Evolutionary conservation across 2,888 invertebrate genomes (phyloP), one percentile per base, ranked within the genome.

Genomic region (Salpingus planirostris): DNA sequence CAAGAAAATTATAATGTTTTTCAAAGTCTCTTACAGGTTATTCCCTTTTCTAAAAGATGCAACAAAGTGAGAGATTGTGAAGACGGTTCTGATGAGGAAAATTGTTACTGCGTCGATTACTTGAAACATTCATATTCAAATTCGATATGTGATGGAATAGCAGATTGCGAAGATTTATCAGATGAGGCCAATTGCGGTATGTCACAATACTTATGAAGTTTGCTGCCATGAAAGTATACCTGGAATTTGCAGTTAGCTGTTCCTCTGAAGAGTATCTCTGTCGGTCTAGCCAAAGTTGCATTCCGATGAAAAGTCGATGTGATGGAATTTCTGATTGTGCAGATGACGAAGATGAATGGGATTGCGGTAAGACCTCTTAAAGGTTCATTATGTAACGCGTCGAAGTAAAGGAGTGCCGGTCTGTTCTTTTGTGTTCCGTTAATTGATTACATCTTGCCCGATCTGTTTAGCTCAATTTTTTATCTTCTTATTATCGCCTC

Each of bases 11-110:
- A n/a, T n/a, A n/a, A n/a, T n/a, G n/a, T n/a, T n/a, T n/a, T n/a
- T n/a, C n/a, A n/a, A 49, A 85, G 84, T 38, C 72, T 85, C 46
- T 55, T 68, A 0, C 85, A 88, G 64, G 66, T 64, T 5, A 72
- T 87, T 33, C 66, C 77, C 0, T 60, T 67, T 13, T 45, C 56
- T 2, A 68, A 74, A 44, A 71, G 74, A 14, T 89, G 89, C 57
- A 72, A 89, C 52, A 73, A 71, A 24, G 65, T 71, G 35, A 62
- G 74, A 11, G 84, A 89, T 52, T 89, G 89, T 57, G 83, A 87
- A 62, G 89, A 89, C 64, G 82, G 80, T 3, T 80, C 80, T 0
- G 89, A 89, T 59, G 89, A 89, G 63, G 56, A 69, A 3, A 65
- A 71, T 36, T 89, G 89, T 55, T 70, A 69, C 1, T 88, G 88